phyloP scores from a whole-genome alignment of 2,113 vertebrate genomes.

The Lampris megalopsis region DNA sequence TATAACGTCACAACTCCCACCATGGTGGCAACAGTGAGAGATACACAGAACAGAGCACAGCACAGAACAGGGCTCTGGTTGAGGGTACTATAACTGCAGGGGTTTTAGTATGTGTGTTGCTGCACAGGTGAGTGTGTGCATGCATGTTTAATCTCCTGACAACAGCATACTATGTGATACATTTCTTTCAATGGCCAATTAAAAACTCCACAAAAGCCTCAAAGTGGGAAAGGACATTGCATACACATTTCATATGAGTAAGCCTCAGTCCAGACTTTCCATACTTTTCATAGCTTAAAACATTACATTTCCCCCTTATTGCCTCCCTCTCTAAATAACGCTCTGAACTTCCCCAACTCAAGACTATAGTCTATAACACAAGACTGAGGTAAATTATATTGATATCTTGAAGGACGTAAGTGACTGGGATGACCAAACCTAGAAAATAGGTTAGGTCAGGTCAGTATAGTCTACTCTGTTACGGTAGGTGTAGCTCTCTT shows the following conservation, averaged over 20 bases:
- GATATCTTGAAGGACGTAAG: too few species aligned
- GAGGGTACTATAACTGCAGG: constrained; percentile 36
- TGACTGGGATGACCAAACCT: too few species aligned
- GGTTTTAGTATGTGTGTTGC: constrained; percentile 33
- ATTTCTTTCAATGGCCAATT: constrained; percentile 56
- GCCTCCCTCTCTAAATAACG: too few species aligned
- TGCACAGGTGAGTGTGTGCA: constrained; percentile 3
- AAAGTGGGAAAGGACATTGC: background rate
- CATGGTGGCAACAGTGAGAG: constrained; percentile 43
- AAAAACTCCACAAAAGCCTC: constrained; percentile 39
- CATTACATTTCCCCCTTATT: background rate
- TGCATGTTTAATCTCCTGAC: constrained; percentile 28
- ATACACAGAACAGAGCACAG: constrained; percentile 30
- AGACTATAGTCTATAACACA: too few species aligned
- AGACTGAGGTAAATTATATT: too few species aligned
- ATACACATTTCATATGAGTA: constrained; percentile 8
- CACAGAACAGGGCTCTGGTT: constrained; percentile 33
- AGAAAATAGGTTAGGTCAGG: too few species aligned
- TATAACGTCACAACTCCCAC: constrained; percentile 22
- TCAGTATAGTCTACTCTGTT: too few species aligned
- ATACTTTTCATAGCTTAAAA: background rate
- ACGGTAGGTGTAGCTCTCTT: too few species aligned
- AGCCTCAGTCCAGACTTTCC: constrained; percentile 8
- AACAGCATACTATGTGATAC: constrained; percentile 49
- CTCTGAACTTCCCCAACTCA: too few species aligned